These are phyloP conservation scores for Microplitis mediator DNA, from an alignment of 1,140 invertebrate genomes.

Conservation along the genomic window DNA sequence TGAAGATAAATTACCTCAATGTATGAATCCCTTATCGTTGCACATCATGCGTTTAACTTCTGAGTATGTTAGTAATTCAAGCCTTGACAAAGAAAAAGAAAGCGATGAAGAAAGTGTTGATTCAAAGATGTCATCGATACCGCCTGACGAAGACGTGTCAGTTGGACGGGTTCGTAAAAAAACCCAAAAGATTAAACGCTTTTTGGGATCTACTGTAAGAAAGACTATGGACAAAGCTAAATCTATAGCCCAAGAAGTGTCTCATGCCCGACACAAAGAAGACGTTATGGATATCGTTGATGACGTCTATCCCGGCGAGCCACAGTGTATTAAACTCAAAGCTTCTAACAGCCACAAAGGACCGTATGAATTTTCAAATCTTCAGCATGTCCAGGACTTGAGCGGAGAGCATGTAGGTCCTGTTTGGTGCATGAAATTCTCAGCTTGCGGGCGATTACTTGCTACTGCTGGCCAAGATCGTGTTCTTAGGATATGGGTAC, in stretches of 20 bases:
- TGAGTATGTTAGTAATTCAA: conserved; percentile 81
- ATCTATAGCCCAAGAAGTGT: conserved; percentile 85
- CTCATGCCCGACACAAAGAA: conserved; percentile 82
- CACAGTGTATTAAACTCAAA: conserved; percentile 85
- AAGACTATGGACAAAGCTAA: conserved; percentile 91
- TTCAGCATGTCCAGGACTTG: conserved; percentile 76
- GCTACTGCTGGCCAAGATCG: conserved; percentile 96
- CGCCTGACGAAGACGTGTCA: conserved; percentile 64
- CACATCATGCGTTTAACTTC: conserved; percentile 94
- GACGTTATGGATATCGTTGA: conserved; percentile 85
- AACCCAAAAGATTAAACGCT: conserved; percentile 74
- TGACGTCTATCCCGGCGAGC: conserved; percentile 77
- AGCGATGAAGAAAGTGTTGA: conserved; percentile 87
- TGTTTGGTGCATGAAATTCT: conserved; percentile 99
- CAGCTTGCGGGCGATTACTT: conserved; percentile 87
- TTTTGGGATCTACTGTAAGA: conserved; percentile 84
- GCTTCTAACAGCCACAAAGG: conserved; percentile 94
- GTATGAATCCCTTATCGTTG: conserved; percentile 86
- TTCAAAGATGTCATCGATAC: conserved; percentile 72
- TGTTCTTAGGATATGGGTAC: conserved; percentile 91
- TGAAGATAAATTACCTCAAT: conserved; percentile 87
- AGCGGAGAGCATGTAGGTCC: conserved; percentile 86
- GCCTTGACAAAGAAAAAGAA: conserved; percentile 75
- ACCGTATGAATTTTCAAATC: conserved; percentile 90
- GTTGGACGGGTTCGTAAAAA: conserved; percentile 61